These are phyloP conservation scores for Anhinga anhinga DNA, from an alignment of 2,113 vertebrate genomes.

Conservation along the genomic window DNA sequence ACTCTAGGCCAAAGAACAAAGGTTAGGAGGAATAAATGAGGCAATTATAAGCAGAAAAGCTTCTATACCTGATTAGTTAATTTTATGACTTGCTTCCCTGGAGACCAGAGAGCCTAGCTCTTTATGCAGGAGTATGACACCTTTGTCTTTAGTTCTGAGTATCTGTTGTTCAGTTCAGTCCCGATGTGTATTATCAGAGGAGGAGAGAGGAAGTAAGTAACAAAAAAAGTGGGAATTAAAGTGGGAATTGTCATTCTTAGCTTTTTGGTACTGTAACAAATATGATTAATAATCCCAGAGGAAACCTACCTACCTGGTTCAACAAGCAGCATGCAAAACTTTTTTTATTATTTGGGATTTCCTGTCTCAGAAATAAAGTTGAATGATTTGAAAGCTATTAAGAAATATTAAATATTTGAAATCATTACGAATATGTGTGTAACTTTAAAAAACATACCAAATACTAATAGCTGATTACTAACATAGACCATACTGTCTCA, in stretches of 20 bases:
- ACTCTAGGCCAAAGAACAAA: neutral
- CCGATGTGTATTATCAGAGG: neutral
- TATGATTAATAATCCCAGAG: neutral
- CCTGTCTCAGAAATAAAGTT: neutral
- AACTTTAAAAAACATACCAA: neutral
- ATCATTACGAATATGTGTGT: neutral
- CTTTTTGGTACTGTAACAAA: neutral
- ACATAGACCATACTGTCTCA: neutral
- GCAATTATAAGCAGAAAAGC: slow-evolving; percentile 12
- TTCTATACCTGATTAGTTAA: neutral
- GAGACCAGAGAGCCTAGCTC: neutral
- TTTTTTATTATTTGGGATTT: neutral
- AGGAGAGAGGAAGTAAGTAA: neutral
- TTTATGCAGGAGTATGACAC: neutral
- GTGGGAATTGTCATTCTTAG: neutral
- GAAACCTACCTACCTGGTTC: neutral
- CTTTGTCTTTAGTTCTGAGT: neutral
- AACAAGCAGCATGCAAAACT: neutral
- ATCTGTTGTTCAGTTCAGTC: neutral
- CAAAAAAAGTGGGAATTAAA: neutral
- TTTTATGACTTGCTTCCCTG: neutral
- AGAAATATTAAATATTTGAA: neutral
- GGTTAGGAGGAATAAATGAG: neutral
- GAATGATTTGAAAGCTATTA: neutral
- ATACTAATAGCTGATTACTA: neutral